Evolutionary conservation across 1,140 invertebrate species (phyloP), one percentile per base, ranked within the genome.

Genomic region (Bicyclus anynana): DNA sequence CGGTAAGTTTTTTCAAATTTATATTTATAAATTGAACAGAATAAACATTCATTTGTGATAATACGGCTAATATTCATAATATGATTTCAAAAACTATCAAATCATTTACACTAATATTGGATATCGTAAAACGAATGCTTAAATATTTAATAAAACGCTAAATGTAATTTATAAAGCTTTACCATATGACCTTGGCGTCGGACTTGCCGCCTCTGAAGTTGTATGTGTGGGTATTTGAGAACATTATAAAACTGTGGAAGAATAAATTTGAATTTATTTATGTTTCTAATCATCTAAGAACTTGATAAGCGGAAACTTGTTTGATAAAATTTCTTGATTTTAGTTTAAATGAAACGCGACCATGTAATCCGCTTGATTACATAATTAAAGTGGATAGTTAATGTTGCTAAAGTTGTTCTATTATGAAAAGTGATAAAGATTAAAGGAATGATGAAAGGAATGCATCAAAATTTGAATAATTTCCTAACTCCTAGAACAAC

Each of bases 231-330:
- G 52, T 62, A 67, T 68, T 62, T 64, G 51, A 62, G 63, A 61
- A 58, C 38, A 62, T 66, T 66, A 72, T 68, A 65, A 66, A 59
- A 65, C 53, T 49, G 51, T 69, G 17, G 53, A 62, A 51, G 63
- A 72, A 72, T 72, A 66, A 69, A 72, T 72, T 72, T 72, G 49
- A 72, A 72, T 72, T 63, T 57, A 68, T 65, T 67, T 50, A 58
- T 53, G 50, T 59, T 37, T 62, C 53, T 57, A 59, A 59, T 55
- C 58, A 53, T 53, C 29, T 48, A 18, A 48, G 56, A 47, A 47
- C 56, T 29, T 58, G 57, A 59, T 59, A 59, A 48, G 37, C 37
- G 47, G 27, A 50, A 56, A 57, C 54, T 50, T 18, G 54, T 57
- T 57, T 50, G 6, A 42, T 57, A 56, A 35, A 56, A 56, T 57